These are phyloP conservation scores for Rhinopomastus cyanomelas DNA, from an alignment of 2,113 vertebrate genomes.

Conservation along the genomic window DNA sequence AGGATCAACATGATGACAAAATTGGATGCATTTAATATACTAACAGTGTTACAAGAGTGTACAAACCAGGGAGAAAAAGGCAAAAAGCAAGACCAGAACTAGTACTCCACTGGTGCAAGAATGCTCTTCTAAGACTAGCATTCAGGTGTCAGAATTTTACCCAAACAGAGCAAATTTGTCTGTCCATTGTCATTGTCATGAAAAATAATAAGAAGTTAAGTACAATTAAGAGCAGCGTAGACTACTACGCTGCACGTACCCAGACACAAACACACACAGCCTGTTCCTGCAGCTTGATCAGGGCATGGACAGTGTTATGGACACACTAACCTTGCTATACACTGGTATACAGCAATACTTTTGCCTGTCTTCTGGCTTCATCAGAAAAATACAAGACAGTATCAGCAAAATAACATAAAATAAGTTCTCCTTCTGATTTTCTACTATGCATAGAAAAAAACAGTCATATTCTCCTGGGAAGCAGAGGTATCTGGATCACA, in stretches of 20 bases:
- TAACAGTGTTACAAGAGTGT: neutral
- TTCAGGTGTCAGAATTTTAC: neutral
- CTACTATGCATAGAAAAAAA: neutral
- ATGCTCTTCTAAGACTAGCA: neutral
- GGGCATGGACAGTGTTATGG: neutral
- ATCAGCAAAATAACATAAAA: neutral
- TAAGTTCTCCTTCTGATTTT: neutral
- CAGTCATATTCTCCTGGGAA: slow-evolving; percentile 18
- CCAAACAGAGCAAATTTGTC: neutral
- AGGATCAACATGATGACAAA: neutral
- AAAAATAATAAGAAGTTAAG: neutral
- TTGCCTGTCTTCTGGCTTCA: neutral
- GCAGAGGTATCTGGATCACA: neutral
- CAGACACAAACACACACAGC: neutral
- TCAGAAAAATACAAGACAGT: neutral
- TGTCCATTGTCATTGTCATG: neutral
- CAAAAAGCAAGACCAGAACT: neutral
- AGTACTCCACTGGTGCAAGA: neutral
- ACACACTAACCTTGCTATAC: neutral
- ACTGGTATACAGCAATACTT: neutral
- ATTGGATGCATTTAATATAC: neutral
- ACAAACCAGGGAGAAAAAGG: neutral
- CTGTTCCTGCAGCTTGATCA: neutral
- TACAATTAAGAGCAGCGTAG: neutral
- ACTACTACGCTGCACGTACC: neutral